These are phyloP conservation scores for Lerema accius DNA, from an alignment of 1,140 invertebrate genomes.

Conservation along the genomic window DNA sequence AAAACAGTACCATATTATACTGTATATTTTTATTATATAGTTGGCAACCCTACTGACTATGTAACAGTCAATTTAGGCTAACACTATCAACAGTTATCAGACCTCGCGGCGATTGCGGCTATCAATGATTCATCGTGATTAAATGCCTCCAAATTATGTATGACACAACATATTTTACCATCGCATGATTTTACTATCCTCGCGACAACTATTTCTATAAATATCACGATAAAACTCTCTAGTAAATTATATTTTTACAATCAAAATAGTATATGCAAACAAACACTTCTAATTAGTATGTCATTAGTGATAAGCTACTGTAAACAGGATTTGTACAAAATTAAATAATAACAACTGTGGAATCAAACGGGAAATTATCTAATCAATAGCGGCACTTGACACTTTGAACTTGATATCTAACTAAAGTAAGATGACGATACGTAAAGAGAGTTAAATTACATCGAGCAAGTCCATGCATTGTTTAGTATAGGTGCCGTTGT, in stretches of 20 bases:
- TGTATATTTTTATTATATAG: too few species aligned
- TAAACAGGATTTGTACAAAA: slow-evolving; percentile 5
- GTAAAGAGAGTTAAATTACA: slow-evolving; percentile 53
- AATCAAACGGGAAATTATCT: slow-evolving; percentile 9
- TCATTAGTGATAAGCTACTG: not conserved
- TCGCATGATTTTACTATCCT: too few species aligned
- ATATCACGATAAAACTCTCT: too few species aligned
- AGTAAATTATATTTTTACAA: not conserved
- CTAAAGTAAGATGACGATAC: slow-evolving; percentile 15
- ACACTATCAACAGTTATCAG: too few species aligned
- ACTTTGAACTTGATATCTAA: slow-evolving; percentile 12
- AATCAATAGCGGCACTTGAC: slow-evolving; percentile 12
- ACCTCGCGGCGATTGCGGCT: too few species aligned
- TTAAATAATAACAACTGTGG: not conserved
- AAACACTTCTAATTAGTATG: not conserved
- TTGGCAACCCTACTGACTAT: too few species aligned
- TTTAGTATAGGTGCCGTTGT: slow-evolving; percentile 62
- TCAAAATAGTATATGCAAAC: not conserved
- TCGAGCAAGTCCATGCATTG: slow-evolving; percentile 69
- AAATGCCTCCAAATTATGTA: too few species aligned
- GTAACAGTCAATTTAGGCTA: too few species aligned
- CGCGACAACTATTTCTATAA: too few species aligned
- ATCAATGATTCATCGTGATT: too few species aligned
- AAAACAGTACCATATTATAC: too few species aligned
- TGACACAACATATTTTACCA: too few species aligned